phyloP scores from a whole-genome alignment of 2,113 vertebrate species.

The Garra rufa region DNA sequence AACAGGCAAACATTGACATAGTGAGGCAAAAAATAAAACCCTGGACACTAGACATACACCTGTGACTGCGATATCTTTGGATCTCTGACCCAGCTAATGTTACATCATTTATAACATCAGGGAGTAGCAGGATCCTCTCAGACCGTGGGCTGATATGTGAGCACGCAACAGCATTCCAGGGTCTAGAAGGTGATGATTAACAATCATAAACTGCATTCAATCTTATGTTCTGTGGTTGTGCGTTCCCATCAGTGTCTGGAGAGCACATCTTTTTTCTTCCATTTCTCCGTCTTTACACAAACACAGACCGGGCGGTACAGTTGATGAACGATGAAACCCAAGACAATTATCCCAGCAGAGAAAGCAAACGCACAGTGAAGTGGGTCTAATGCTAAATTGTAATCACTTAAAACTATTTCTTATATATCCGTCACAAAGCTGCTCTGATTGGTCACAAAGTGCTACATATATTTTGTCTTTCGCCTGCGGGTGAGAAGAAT shows the following conservation, averaged over 20 bases:
- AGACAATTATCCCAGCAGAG: conserved; percentile 11
- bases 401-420: background rate
- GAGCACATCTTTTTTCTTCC: conserved; percentile 37
- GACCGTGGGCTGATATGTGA: conserved; percentile 41
- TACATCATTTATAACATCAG: conserved; percentile 24
- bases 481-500: conserved; percentile 50
- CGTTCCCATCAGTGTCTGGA: background rate
- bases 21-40: background rate
- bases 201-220: conserved; percentile 42
- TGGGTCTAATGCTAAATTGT: background rate
- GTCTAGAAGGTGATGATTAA: conserved; percentile 49
- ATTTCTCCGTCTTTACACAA: conserved; percentile 38
- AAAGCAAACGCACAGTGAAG: background rate
- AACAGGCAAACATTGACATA: background rate
- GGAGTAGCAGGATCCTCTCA: conserved; percentile 29
- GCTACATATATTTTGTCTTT: conserved; percentile 56
- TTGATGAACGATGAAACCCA: background rate
- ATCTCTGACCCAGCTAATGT: conserved; percentile 14
- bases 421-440: conserved; percentile 26
- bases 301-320: background rate
- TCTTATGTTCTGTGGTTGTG: conserved; percentile 30
- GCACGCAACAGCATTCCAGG: conserved; percentile 44
- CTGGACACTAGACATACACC: background rate
- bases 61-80: background rate
- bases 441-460: conserved; percentile 28